phyloP scores from a whole-genome alignment of 2,888 invertebrate genomes.

The Ellobium chinense region DNA sequence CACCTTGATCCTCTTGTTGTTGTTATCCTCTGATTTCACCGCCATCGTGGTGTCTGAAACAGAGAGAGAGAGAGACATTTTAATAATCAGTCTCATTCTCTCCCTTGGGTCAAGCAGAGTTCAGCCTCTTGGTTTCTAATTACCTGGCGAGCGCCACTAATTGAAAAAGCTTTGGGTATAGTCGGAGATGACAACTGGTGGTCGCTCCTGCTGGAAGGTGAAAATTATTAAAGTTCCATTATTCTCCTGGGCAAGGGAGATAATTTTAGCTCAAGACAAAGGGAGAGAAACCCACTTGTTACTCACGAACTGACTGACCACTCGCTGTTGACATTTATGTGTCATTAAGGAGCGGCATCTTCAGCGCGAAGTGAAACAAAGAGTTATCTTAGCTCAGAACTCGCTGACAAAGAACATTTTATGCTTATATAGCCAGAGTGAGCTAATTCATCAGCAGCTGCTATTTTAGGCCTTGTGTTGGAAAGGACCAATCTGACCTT shows the following conservation, averaged over 20 bases:
- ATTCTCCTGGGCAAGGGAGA: not conserved
- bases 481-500: too few species aligned
- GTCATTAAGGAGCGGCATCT: too few species aligned
- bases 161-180: not conserved
- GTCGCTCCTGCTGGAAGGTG: too few species aligned
- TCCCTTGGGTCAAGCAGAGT: not conserved
- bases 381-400: too few species aligned
- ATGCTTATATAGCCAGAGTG: too few species aligned
- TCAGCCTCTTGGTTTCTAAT: not conserved
- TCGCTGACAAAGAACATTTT: too few species aligned
- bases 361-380: too few species aligned
- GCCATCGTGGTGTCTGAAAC: slow-evolving; percentile 20
- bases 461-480: too few species aligned
- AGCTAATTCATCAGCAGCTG: too few species aligned
- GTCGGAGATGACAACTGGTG: too few species aligned
- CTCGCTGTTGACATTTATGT: too few species aligned
- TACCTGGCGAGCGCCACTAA: not conserved
- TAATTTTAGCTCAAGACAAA: not conserved
- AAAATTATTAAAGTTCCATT: not conserved
- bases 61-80: not conserved
- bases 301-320: too few species aligned
- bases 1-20: slow-evolving; percentile 38
- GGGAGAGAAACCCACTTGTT: not conserved
- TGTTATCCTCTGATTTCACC: slow-evolving; percentile 38
- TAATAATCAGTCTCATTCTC: not conserved